Evolutionary conservation across 2,888 invertebrate genomes (phyloP), one percentile per base, ranked within the genome.

Genomic region (Lapara coniferarum): DNA sequence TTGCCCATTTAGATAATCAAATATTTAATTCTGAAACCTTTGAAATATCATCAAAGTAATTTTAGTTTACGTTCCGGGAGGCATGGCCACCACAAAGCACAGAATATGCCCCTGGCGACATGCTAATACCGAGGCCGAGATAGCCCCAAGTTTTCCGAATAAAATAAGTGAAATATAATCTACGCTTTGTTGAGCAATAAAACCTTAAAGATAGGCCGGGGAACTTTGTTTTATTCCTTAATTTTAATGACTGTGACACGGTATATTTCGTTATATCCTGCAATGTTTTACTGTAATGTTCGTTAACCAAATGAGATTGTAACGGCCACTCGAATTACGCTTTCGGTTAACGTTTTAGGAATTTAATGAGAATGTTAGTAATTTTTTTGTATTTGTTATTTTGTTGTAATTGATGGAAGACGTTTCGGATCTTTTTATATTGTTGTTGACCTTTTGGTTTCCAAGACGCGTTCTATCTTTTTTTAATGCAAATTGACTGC

Each of bases 151-250:
- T 74, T 73, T 52, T 14, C 19, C 68, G 69, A 74, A 71, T 73
- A 66, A 72, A 77, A 71, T 74, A 74, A 74, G 72, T 74, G 69
- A 75, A 74, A 77, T 73, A 76, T 73, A 75, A 75, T 74, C 73
- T 74, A 67, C 70, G 72, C 73, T 71, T 71, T 71, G 72, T 74
- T 74, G 68, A 63, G 66, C 67, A 72, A 71, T 76, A 74, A 71
- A 71, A 57, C 70, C 58, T 58, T 66, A 68, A 37, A 73, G 72
- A 73, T 71, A 75, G 70, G 70, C 57, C 56, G 55, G 66, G 71
- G 55, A 70, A 70, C 69, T 68, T 70, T 69, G 73, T 72, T 75
- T 75, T 68, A 73, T 73, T 71, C 71, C 69, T 69, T 70, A 69
- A 75, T 72, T 75, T 73, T 70, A 72, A 66, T 63, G 57, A 69